Evolutionary conservation across 1,140 invertebrate species (phyloP), one percentile per base, ranked within the genome.

Genomic region (Mycetomoellerius zeteki): DNA sequence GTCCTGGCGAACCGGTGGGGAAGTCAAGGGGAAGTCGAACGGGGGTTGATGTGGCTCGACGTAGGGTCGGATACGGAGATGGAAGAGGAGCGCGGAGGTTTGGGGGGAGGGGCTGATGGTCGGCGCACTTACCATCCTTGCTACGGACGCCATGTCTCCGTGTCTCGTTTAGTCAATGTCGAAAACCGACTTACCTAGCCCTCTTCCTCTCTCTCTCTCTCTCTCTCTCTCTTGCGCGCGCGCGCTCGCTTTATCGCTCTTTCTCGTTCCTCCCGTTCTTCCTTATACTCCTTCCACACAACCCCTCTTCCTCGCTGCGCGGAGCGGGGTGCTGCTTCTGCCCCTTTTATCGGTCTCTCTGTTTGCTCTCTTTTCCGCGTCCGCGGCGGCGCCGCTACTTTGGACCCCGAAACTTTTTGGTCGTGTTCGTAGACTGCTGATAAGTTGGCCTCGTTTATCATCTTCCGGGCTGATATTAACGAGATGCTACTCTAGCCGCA

Each of bases 91-190:
- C 43, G 62, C 50, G 62, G 52, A 37, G 52, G 12, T 47, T 24
- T 64, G 81, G 37, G 62, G 33, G 72, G 52, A 76, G 30, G 50
- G 62, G 84, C 33, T 76, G 86, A 84, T 87, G 86, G 88, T 90
- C 78, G 88, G 82, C 88, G 90, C 87, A 91, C 89, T 91, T 90
- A 90, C 89, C 89, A 90, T 91, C 84, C 85, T 92, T 92, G 87
- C 90, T 86, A 90, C 87, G 92, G 88, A 92, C 91, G 90, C 87
- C 92, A 88, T 93, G 92, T 91, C 92, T 91, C 87, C 91, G 88
- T 92, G 91, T 92, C 92, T 93, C 92, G 92, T 93, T 93, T 93
- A 93, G 91, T 93, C 92, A 93, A 93, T 87, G 92, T 93, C 92
- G 91, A 93, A 93, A 91, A 90, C 91, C 90, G 90, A 91, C 92